phyloP scores from a whole-genome alignment of 2,888 invertebrate species.

The Pseudococcus jackbeardsleyi region DNA sequence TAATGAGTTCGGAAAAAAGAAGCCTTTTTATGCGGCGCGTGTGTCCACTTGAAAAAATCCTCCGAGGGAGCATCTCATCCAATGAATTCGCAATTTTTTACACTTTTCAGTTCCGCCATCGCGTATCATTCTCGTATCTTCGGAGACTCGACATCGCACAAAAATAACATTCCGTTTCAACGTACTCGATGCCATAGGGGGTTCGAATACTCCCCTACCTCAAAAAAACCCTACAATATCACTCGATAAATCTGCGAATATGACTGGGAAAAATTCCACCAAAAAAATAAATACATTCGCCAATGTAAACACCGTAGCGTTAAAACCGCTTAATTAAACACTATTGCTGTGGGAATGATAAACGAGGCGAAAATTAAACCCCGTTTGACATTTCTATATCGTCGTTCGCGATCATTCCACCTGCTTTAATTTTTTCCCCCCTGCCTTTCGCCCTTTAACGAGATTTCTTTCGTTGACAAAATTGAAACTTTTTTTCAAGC shows the following conservation, averaged over 20 bases:
- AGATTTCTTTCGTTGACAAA: neutral
- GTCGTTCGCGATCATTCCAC: slow-evolving; percentile 4
- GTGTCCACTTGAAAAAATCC: slow-evolving; percentile 31
- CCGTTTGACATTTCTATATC: slow-evolving; percentile 8
- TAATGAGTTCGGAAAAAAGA: slow-evolving; percentile 34
- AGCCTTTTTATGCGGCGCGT: slow-evolving; percentile 1
- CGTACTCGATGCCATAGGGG: no score
- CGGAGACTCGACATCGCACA: neutral
- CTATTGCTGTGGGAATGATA: neutral
- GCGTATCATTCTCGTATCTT: slow-evolving; percentile 28
- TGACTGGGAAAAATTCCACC: neutral
- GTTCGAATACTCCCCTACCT: neutral
- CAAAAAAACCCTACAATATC: no score
- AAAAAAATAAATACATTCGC: neutral
- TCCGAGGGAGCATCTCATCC: neutral
- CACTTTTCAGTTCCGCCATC: neutral
- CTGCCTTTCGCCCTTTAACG: neutral
- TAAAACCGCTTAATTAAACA: slow-evolving; percentile 23
- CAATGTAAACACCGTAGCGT: neutral
- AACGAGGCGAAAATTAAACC: slow-evolving; percentile 18
- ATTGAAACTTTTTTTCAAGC: neutral
- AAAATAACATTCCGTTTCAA: neutral
- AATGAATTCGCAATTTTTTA: slow-evolving; percentile 8
- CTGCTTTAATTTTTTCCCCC: neutral
- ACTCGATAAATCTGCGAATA: neutral